Conservation (phyloP, 1,140 invertebrate genomes). For the Micrasema minimum region DNA sequence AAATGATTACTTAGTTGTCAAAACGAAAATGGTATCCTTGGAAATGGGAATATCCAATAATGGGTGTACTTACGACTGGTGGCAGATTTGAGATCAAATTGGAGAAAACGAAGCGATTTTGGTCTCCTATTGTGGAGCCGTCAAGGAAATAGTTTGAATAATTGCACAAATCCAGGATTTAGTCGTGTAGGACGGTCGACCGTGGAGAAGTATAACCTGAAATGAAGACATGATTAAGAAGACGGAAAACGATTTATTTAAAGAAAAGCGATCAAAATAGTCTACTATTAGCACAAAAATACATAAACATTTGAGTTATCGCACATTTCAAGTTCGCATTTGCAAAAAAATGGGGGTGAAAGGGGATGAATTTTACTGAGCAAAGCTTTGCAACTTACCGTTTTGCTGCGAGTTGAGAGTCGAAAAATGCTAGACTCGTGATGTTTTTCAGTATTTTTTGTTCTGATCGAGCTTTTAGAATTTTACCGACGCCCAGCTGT, state of each 20-base stretch:
- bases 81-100: slow-evolving; percentile 67
- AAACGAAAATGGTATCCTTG: slow-evolving; percentile 24
- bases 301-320: slow-evolving; percentile 22
- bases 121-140: slow-evolving; percentile 67
- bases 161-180: slow-evolving; percentile 39
- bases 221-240: slow-evolving; percentile 22
- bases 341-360: slow-evolving; percentile 31
- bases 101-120: slow-evolving; percentile 66
- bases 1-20: slow-evolving; percentile 22
- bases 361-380: slow-evolving; percentile 27
- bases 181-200: slow-evolving; percentile 27
- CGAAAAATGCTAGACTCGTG: slow-evolving; percentile 1
- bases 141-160: slow-evolving; percentile 52
- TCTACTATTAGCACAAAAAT: slow-evolving; percentile 3
- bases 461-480: slow-evolving; percentile 33
- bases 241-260: neutral
- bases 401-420: slow-evolving; percentile 6
- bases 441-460: slow-evolving; percentile 18
- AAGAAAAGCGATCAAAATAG: neutral
- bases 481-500: slow-evolving; percentile 45
- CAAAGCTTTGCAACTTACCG: slow-evolving; percentile 31
- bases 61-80: slow-evolving; percentile 62
- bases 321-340: slow-evolving; percentile 33
- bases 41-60: slow-evolving; percentile 14
- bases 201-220: slow-evolving; percentile 41